These are phyloP conservation scores for Ruditapes philippinarum DNA, from an alignment of 1,140 invertebrate genomes.

Conservation along the genomic window DNA sequence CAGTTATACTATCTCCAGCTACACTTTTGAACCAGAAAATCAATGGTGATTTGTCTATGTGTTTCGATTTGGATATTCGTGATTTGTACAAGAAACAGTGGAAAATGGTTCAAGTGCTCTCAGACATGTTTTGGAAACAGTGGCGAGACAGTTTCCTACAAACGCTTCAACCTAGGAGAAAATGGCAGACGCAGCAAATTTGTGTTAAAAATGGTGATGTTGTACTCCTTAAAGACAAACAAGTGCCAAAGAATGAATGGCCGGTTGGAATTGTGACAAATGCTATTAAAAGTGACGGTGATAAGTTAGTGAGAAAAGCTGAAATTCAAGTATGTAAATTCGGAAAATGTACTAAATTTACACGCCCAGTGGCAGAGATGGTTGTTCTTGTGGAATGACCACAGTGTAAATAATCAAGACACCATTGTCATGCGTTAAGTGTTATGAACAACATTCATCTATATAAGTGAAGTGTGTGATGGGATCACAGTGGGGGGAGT, in stretches of 20 bases:
- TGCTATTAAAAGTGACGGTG: too few relatives aligned
- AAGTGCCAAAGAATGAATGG: conserved; percentile 58
- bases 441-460: not conserved
- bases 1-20: too few relatives aligned
- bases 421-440: not conserved
- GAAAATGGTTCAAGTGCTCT: conserved; percentile 66
- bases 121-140: conserved; percentile 66
- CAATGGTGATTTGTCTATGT: too few relatives aligned
- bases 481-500: too few relatives aligned
- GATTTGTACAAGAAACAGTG: conserved; percentile 64
- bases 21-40: too few relatives aligned
- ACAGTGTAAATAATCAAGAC: not conserved
- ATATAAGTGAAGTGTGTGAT: not conserved
- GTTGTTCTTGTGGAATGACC: conserved; percentile 1
- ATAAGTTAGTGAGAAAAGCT: too few relatives aligned
- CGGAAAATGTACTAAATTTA: not conserved
- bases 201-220: conserved; percentile 59
- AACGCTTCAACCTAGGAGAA: conserved; percentile 43
- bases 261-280: conserved; percentile 58
- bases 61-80: too few relatives aligned
- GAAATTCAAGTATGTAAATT: conserved; percentile 4
- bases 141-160: conserved; percentile 58
- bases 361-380: not conserved
- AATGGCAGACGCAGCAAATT: not conserved
- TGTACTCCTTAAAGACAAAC: conserved; percentile 59